Evolutionary conservation across 1,140 invertebrate genomes (phyloP), one percentile per base, ranked within the genome.

Genomic region (Agraylea sexmaculata): DNA sequence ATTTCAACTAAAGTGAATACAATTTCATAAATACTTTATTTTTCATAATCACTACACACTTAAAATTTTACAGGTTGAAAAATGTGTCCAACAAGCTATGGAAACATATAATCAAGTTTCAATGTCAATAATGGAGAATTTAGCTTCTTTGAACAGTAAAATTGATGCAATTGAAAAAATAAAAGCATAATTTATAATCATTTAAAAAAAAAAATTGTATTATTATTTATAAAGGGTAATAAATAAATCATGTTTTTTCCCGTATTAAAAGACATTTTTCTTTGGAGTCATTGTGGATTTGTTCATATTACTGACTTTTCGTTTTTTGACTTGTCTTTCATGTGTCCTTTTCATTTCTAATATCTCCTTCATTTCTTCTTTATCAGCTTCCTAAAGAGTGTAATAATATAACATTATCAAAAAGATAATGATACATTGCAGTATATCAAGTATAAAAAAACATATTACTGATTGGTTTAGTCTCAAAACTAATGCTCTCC

Each of bases 281-380:
- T 46, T 46, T 17, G 40, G 34, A 27, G 29, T 38, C 8, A 36
- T 25, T 6, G 20, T n/a, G 25, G 12, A 29, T 37, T 45, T 45
- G 32, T 31, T 40, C 8, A 21, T 15, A 7, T 30, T 17, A 18
- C 30, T 60, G 46, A 56, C 43, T 53, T 69, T 66, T 23, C 81
- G 67, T 58, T 81, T 83, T 16, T 78, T 75, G 1, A 82, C 71
- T 39, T 82, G 69, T 37, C 73, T 71, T 13, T 86, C 76, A 53
- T 91, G 87, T 8, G 82, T 77, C 48, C 83, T 72, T 58, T 89
- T 88, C 78, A 89, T 87, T 62, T 91, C 87, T 37, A 88, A 62
- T 38, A 92, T 86, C 63, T 89, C 86, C 55, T 89, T 89, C 83
- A 91, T 90, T 64, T 92, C 86, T 63, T 89, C 83, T 52, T 87